Base-by-base conservation (phyloP, 2,113 vertebrate species). In the Zapus hudsonius region DNA sequence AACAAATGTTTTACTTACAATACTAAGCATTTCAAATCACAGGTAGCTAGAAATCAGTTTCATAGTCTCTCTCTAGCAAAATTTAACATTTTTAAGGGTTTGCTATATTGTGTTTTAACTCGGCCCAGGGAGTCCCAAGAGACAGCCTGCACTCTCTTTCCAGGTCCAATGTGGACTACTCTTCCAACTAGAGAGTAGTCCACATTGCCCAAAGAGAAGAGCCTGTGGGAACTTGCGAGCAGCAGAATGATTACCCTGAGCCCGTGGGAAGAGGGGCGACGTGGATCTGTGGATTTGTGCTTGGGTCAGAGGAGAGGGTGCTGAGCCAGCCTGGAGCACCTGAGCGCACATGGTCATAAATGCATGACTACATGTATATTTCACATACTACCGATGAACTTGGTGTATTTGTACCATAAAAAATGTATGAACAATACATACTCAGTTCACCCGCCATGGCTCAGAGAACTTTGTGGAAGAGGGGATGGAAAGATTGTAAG, bases 1-100 rank as follows among this genome's bases (percentile, higher is more conserved):
- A 84, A 76, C 11, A 84, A 72, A 44, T n/a, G 73, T 89, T 89
- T 84, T 80, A 55, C 63, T 84, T 44, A 40, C 63, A 59, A 23
- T 88, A 25, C 40, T 61, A 63, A 55, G 73, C 81, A 36, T 75
- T 79, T 93, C 7, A 31, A 84, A 52, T 55, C 15, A 52, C 0
- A 55, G 55, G 25, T 31, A 72, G 55, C 64, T 55, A 81, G 52
- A 87, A 87, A n/a, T 93, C 31, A 84, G 42, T 64, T 70, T 79
- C 3, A 15, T 57, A 66, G 13, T 59, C 67, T 70, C 3, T 7
- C 31, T 20, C 55, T 84, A 87, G n/a, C n/a, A 31, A 89, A 66
- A 5, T 22, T n/a, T 94, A 7, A 69, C 10, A 59, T 80, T 22
- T 42, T 92, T 76, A 64, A 70, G 42, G n/a, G 25, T 78, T 44